Evolutionary conservation across 2,888 invertebrate species (phyloP).

Genomic region (Phengaris arion): DNA sequence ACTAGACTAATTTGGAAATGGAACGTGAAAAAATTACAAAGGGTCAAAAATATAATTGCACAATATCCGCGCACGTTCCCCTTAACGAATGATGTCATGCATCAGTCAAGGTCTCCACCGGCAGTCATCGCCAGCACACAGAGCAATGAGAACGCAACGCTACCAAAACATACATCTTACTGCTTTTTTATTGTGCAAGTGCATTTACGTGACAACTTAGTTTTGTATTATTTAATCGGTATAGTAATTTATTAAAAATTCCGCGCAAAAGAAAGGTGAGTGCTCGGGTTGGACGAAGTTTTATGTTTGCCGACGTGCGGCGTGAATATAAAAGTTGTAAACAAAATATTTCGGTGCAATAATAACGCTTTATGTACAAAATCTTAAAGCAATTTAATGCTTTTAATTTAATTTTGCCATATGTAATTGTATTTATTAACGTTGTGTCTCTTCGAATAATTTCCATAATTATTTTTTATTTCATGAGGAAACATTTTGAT

Average conservation of each 20-base stretch:
- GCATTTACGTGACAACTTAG: slow-evolving; percentile 64
- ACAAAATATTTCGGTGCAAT: neutral
- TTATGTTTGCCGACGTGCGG: neutral
- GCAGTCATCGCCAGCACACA: slow-evolving; percentile 60
- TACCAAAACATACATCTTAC: slow-evolving; percentile 47
- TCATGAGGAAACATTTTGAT: neutral
- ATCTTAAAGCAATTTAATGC: neutral
- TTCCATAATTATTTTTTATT: neutral
- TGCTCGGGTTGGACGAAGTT: slow-evolving; percentile 38
- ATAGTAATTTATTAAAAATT: slow-evolving; percentile 61
- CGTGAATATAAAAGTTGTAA: neutral
- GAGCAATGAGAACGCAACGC: slow-evolving; percentile 67
- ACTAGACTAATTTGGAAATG: slow-evolving; percentile 10
- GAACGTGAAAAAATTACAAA: slow-evolving; percentile 31
- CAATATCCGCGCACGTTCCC: slow-evolving; percentile 40
- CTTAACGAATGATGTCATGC: slow-evolving; percentile 60
- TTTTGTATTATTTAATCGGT: slow-evolving; percentile 44
- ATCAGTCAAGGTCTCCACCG: slow-evolving; percentile 48
- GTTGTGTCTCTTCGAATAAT: neutral
- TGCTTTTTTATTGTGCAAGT: slow-evolving; percentile 58
- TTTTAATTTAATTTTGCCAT: neutral
- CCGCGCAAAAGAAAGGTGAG: slow-evolving; percentile 77
- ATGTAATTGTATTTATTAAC: neutral
- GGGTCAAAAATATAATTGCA: slow-evolving; percentile 36
- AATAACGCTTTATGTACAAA: too few relatives aligned